Evolutionary conservation across 2,797 vertebrate genomes (phyloP).

Genomic region (Monodelphis domestica): DNA sequence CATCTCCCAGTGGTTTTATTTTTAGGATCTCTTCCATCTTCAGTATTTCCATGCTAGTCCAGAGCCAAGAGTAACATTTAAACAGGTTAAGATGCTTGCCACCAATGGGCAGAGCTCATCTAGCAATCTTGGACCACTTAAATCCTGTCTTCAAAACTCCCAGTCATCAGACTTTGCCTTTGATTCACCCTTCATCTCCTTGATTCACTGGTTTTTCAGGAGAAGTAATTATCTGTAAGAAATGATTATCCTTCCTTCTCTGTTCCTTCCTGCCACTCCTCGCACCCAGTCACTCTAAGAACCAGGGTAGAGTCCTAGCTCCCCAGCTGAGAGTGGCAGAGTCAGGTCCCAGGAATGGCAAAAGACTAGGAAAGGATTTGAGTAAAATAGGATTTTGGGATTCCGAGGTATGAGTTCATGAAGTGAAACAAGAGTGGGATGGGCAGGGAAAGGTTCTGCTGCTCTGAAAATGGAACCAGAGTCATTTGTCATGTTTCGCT

Average conservation of each 20-base stretch:
- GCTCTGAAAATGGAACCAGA: not conserved
- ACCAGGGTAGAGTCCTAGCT: not conserved
- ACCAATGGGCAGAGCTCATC: not conserved
- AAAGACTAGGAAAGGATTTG: not conserved
- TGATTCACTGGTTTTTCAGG: not conserved
- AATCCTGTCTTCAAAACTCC: not conserved
- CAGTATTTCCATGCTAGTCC: not conserved
- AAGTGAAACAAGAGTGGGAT: not conserved
- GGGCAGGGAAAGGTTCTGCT: not conserved
- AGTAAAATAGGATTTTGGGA: not conserved
- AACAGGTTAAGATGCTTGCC: not conserved
- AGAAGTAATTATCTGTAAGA: not conserved
- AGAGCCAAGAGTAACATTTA: not conserved
- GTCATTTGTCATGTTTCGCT: not conserved
- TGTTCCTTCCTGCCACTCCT: not conserved
- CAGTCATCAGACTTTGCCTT: not conserved
- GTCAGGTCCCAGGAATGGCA: not conserved
- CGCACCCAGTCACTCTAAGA: not conserved
- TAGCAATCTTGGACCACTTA: not conserved
- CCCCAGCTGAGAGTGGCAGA: not conserved
- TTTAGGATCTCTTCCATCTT: not conserved
- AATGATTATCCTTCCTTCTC: not conserved
- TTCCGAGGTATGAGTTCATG: not conserved
- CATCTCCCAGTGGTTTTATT: not conserved
- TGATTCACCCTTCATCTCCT: not conserved